Evolutionary conservation across 2,113 vertebrate genomes (phyloP).

Genomic region (Xiphophorus couchianus): DNA sequence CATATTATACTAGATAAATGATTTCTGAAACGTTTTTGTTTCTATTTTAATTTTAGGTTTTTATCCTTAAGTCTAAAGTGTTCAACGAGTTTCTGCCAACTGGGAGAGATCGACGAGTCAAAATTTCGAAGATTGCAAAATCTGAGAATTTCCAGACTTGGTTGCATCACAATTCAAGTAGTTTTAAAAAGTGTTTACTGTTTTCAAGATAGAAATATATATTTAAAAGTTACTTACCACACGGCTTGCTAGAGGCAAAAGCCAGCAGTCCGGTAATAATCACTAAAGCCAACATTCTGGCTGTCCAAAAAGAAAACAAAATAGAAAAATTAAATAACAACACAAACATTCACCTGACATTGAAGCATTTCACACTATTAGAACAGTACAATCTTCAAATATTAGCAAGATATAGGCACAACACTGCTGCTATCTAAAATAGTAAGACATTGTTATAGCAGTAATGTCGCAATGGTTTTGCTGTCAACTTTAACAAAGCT

Average conservation of each 20-base stretch:
- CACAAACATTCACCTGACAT: not conserved
- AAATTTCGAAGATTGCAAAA: slow-evolving; percentile 34
- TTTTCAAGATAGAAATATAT: not conserved
- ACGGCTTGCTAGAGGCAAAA: slow-evolving; percentile 57
- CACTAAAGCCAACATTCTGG: slow-evolving; percentile 60
- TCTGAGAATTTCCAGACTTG: slow-evolving; percentile 18
- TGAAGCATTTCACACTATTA: not conserved
- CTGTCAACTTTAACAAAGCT: not conserved
- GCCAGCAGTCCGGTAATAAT: slow-evolving; percentile 59
- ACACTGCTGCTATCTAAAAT: not conserved
- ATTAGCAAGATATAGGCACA: not conserved
- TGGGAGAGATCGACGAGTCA: not conserved
- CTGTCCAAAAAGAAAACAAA: slow-evolving; percentile 14
- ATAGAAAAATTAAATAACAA: slow-evolving; percentile 1
- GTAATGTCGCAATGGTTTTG: not conserved
- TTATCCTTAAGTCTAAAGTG: not conserved
- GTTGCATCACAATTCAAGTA: slow-evolving; percentile 1
- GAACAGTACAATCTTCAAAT: not conserved
- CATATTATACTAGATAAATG: no score
- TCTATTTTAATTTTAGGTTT: no score
- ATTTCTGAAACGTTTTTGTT: not conserved
- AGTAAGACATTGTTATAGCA: not conserved
- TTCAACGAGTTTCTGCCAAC: not conserved
- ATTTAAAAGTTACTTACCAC: slow-evolving; percentile 59
- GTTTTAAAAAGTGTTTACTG: not conserved